These are phyloP conservation scores for Caenorhabditis uteleia DNA, from an alignment of 2,888 invertebrate species.

Conservation along the genomic window DNA sequence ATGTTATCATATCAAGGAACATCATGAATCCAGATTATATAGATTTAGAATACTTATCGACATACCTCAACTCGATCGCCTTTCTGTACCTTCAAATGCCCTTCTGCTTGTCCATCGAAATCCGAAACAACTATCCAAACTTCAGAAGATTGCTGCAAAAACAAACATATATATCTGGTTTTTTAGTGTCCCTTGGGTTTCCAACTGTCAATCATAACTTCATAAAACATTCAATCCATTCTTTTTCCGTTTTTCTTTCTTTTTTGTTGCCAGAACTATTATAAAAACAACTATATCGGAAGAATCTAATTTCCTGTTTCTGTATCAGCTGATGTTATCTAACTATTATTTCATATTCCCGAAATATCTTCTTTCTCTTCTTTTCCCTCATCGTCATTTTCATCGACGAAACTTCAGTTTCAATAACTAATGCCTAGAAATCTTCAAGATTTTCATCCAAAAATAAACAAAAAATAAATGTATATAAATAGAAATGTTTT, in stretches of 20 bases:
- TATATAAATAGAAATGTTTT: too few relatives aligned
- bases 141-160: conserved; percentile 48
- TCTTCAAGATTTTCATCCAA: neutral
- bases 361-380: too few relatives aligned
- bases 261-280: too few relatives aligned
- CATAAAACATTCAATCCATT: conserved; percentile 8
- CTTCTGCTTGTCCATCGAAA: conserved; percentile 39
- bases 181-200: neutral
- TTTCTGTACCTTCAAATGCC: conserved; percentile 45
- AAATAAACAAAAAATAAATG: too few relatives aligned
- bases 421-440: too few relatives aligned
- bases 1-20: neutral
- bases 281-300: too few relatives aligned
- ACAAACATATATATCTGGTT: conserved; percentile 1
- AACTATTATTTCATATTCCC: too few relatives aligned
- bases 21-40: neutral
- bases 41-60: neutral
- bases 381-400: conserved; percentile 3
- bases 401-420: too few relatives aligned
- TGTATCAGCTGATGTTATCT: too few relatives aligned
- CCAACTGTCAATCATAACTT: too few relatives aligned
- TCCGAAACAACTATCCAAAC: conserved; percentile 49
- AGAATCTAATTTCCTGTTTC: too few relatives aligned
- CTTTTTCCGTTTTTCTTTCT: neutral
- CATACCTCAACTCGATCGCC: conserved; percentile 52